Base-by-base conservation (phyloP, 2,888 invertebrate species). In the Scaptomyza reducta region DNA sequence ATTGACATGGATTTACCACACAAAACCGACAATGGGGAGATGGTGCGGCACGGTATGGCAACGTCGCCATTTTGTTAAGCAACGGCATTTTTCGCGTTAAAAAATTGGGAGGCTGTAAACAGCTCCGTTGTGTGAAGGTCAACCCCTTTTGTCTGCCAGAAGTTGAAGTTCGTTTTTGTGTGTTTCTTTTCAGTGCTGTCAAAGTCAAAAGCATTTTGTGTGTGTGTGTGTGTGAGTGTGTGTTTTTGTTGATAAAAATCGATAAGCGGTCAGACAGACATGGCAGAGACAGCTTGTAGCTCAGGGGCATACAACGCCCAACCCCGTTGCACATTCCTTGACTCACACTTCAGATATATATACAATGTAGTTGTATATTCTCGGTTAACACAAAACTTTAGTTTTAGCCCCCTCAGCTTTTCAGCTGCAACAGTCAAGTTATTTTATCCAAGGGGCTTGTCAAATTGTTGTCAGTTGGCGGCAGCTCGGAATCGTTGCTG, bases 1-100 rank as follows among this genome's bases (percentile, higher is more conserved):
- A 82, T 83, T 87, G 83, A 83, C 82, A 82, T 82, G 79, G 74
- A 83, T 82, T 83, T 87, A 56, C 70, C 66, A 42, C 73, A 70
- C 33, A 64, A 64, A 49, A 42, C 50, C 35, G 55, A 59, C 46
- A 58, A 62, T 47, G 18, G 49, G 47, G 42, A 16, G 45, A 27
- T 1, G 22, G n/a, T 14, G 13, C 29, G 29, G 57, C 63, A 42
- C 22, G n/a, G 18, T 16, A 25, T 25, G 33, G 18, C 33, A 16
- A 38, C 22, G 59, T n/a, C 78, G 75, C 84, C 69, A 76, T 87
- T 69, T 67, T 80, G 75, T 81, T 77, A 40, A 49, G 66, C 66
- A 45, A 57, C 63, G 54, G 44, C 70, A 71, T 14, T 67, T 77
- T 65, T 72, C 72, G 78, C 67, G 25, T 55, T 16, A 41, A 13